A percentile compares a stretch with the other conserved stretches of the same genome.
These are phyloP conservation scores for Caenorhabditis sp. DNA, from an alignment of 2,888 invertebrate species.

Conservation along the genomic window DNA sequence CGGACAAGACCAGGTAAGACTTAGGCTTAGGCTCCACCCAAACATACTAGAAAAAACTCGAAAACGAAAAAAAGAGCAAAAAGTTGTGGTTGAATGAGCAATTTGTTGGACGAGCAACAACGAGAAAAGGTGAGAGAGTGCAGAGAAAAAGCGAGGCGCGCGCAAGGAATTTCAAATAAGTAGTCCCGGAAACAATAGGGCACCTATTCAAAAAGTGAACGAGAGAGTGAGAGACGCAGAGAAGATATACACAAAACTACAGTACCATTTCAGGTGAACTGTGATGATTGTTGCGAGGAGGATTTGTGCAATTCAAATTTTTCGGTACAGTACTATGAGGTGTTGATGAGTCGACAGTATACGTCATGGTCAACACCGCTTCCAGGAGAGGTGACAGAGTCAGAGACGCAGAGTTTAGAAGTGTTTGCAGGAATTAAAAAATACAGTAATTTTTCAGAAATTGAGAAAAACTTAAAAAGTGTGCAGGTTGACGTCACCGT, in stretches of 20 bases:
- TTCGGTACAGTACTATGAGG: slow-evolving; percentile 60
- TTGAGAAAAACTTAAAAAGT: too few species aligned
- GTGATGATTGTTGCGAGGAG: slow-evolving; percentile 63
- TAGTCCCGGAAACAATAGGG: slow-evolving; percentile 5
- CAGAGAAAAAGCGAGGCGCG: neutral
- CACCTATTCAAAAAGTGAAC: slow-evolving; percentile 1
- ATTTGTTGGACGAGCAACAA: neutral
- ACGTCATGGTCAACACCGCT: slow-evolving; percentile 63
- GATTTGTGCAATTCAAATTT: slow-evolving; percentile 63
- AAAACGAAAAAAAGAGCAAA: slow-evolving; percentile 2
- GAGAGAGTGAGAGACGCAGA: slow-evolving; percentile 7
- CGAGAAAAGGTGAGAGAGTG: slow-evolving; percentile 1
- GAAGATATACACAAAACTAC: too few species aligned
- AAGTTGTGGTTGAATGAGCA: slow-evolving; percentile 27
- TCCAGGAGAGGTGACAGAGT: slow-evolving; percentile 60
- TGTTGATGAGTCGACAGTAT: slow-evolving; percentile 54
- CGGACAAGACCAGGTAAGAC: slow-evolving; percentile 61
- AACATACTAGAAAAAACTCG: too few species aligned
- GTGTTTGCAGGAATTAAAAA: too few species aligned
- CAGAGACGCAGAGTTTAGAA: too few species aligned
- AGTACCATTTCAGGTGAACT: slow-evolving; percentile 56
- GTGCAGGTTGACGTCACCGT: too few species aligned
- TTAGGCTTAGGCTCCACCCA: too few species aligned
- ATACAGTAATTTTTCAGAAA: too few species aligned
- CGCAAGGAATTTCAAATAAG: slow-evolving; percentile 3